A percentile compares a stretch with the other conserved stretches of the same genome.
Evolutionary conservation across 2,888 invertebrate genomes (phyloP).

Genomic region (Dryomyza anilis): DNA sequence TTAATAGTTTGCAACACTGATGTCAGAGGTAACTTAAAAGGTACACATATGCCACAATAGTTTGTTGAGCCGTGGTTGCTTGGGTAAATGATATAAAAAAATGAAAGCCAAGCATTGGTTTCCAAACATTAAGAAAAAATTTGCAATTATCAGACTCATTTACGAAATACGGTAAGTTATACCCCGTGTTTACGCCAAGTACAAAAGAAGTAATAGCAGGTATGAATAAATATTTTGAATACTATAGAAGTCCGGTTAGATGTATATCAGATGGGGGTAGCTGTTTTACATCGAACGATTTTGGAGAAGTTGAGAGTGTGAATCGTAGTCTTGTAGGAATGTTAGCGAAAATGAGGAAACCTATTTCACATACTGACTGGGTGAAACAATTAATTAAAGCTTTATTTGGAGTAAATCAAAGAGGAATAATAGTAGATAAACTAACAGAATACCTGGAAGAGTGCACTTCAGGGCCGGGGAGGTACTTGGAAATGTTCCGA

Average conservation of each 20-base stretch:
- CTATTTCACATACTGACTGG: too few relatives aligned
- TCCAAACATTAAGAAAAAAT: neutral
- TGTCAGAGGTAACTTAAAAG: too few relatives aligned
- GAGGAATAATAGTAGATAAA: neutral
- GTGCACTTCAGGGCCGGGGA: neutral
- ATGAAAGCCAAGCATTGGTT: neutral
- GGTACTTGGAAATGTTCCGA: neutral
- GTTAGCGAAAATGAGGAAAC: too few relatives aligned
- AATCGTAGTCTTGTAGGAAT: too few relatives aligned
- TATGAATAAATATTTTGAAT: neutral
- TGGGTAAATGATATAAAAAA: neutral
- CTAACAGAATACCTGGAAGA: too few relatives aligned
- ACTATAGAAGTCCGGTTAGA: too few relatives aligned
- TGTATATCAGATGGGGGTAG: too few relatives aligned
- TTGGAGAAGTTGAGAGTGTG: neutral
- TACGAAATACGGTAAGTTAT: too few relatives aligned
- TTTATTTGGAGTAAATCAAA: neutral
- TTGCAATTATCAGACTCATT: neutral
- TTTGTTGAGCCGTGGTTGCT: too few relatives aligned
- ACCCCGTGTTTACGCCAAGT: constrained; percentile 1
- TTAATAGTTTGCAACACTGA: too few relatives aligned
- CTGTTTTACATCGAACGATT: neutral
- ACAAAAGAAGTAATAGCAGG: neutral
- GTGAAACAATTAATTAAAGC: neutral
- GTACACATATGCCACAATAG: too few relatives aligned